These are phyloP conservation scores for Drosophila lutescens DNA, from an alignment of 2,888 invertebrate genomes.

Conservation along the genomic window DNA sequence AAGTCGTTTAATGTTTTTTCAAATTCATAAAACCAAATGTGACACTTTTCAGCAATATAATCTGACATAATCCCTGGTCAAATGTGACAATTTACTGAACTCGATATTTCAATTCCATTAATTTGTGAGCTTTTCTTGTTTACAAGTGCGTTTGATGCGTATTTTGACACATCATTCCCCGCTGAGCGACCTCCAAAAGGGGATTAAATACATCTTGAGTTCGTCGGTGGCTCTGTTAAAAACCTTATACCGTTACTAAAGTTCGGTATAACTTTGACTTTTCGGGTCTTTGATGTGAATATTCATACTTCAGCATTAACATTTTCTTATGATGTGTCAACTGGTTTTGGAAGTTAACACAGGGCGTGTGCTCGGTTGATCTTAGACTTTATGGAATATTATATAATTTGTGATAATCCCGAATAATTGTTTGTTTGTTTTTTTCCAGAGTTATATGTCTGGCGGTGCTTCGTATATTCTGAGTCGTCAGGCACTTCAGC, in stretches of 20 bases:
- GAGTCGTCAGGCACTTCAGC: constrained; percentile 90
- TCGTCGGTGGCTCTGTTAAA: constrained; percentile 47
- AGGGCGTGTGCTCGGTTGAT: constrained; percentile 24
- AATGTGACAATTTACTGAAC: constrained; percentile 19
- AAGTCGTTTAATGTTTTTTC: too few species aligned
- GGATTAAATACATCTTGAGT: constrained; percentile 32
- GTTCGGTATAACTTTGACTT: constrained; percentile 14
- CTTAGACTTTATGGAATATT: background rate
- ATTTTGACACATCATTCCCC: constrained; percentile 55
- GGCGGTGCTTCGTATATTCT: constrained; percentile 97
- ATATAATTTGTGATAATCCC: background rate
- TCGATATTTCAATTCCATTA: constrained; percentile 30
- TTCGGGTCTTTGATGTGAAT: constrained; percentile 32
- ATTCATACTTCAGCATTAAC: constrained; percentile 19
- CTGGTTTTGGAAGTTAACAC: constrained; percentile 20
- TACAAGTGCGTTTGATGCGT: constrained; percentile 40
- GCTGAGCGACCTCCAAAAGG: constrained; percentile 48
- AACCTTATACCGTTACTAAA: constrained; percentile 51
- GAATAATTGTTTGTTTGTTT: background rate
- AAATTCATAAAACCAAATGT: too few species aligned
- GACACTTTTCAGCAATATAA: constrained; percentile 3
- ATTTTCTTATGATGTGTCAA: background rate
- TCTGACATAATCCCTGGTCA: constrained; percentile 7
- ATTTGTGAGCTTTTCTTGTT: constrained; percentile 20
- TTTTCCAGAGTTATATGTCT: constrained; percentile 91